Evolutionary conservation across 1,140 invertebrate species (phyloP), one percentile per base, ranked within the genome.

Genomic region (Apis cerana): DNA sequence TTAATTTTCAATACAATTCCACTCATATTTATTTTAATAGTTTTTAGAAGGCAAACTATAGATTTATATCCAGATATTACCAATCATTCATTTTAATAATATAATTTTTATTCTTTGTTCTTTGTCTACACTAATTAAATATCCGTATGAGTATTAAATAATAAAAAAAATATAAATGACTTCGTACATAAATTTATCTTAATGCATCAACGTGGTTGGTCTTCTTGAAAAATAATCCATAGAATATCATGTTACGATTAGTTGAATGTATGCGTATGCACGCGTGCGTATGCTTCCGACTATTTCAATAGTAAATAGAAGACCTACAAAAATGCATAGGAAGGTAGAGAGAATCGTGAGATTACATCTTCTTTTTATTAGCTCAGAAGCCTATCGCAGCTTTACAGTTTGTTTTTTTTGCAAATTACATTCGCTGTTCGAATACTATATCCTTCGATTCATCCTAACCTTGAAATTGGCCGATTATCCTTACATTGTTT

Each of bases 311-410:
- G 83, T 74, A 79, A 65, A 85, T 33, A 64, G 87, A 92, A 91
- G 82, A 87, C 90, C 82, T 75, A 84, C 82, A 87, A 79, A 84
- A 82, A 54, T 43, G 15, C 11, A 27, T 12, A 52, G 65, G 72
- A 52, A 65, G 56, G 19, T 70, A 19, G 43, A 17, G 23, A 27
- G 48, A 70, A 80, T 72, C 70, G 61, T 15, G 21, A 68, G 58
- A 76, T 85, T 87, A 52, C 33, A 27, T 86, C 75, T 77, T 86
- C 79, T 74, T 82, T 87, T 77, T 43, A 91, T 91, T 90, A 89
- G 88, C 85, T 90, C 75, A 90, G 90, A 91, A 91, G 90, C 91
- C 89, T 83, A 80, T 80, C 75, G 69, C 61, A 21, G 56, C 43
- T 43, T 12, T 82, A 43, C 21, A 80, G 48, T 27, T n/a, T n/a